Percentiles rank a stretch among this genome's conserved stretches.
These are phyloP conservation scores for Gymnodraco acuticeps DNA, from an alignment of 2,797 vertebrate species.

Conservation along the genomic window DNA sequence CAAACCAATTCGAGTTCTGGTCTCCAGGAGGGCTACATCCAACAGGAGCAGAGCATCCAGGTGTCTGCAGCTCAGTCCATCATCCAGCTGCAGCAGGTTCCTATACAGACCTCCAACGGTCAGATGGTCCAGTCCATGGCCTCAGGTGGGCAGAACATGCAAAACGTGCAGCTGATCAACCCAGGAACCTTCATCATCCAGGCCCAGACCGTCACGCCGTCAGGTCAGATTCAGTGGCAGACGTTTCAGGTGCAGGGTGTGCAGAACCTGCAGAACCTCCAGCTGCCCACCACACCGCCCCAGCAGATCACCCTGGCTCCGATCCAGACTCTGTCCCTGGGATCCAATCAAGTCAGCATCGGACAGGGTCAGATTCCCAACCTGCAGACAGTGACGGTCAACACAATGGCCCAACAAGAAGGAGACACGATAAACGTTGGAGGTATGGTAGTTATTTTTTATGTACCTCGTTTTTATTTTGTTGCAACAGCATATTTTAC, in stretches of 20 bases:
- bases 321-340: constrained; percentile 96
- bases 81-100: constrained; percentile 95
- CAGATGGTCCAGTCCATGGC: constrained; percentile 93
- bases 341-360: constrained; percentile 91
- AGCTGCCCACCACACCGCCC: constrained; percentile 94
- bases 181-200: constrained; percentile 99
- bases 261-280: constrained; percentile 98
- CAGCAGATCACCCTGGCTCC: constrained; percentile 99
- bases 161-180: constrained; percentile 98
- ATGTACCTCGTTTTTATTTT: constrained; percentile 4
- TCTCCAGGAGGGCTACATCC: constrained; percentile 93
- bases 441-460: constrained; percentile 83
- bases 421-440: constrained; percentile 90
- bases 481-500: background rate
- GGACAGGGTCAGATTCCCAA: constrained; percentile 96
- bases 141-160: constrained; percentile 89
- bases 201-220: constrained; percentile 97
- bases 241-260: constrained; percentile 99
- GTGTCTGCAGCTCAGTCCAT: constrained; percentile 92
- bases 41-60: constrained; percentile 93
- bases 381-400: constrained; percentile 98
- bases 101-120: constrained; percentile 90
- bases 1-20: constrained; percentile 87
- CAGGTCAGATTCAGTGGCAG: constrained; percentile 99
- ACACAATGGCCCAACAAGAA: constrained; percentile 93